Evolutionary conservation across 92 coral and sea anemone genomes (phyloP).

Genomic region (Epizoanthus scotinus): DNA sequence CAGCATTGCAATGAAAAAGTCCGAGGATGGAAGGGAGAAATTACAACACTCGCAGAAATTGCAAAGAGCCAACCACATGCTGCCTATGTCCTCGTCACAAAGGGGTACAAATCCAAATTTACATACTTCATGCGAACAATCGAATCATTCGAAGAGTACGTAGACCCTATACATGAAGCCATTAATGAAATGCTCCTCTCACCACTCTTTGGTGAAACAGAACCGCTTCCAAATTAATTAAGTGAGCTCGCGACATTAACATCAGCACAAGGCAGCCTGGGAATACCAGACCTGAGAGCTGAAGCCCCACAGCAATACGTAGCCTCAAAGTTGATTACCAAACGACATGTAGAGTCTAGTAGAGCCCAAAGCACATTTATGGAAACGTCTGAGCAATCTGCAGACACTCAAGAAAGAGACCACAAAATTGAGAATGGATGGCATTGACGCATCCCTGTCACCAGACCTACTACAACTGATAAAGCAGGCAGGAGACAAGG

Average conservation of each 20-base stretch:
- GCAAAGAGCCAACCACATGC: constrained; percentile 46
- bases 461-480: constrained; percentile 1
- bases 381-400: no score
- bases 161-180: constrained; percentile 2
- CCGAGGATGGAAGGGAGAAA: constrained; percentile 41
- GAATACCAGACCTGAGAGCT: constrained; percentile 42
- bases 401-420: constrained; percentile 17
- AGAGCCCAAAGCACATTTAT: no score
- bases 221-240: constrained; percentile 40
- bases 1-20: background rate
- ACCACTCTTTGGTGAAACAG: constrained; percentile 46
- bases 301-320: constrained; percentile 30
- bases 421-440: constrained; percentile 21
- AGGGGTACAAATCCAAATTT: no score
- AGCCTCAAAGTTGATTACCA: no score
- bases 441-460: constrained; percentile 37
- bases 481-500: no score
- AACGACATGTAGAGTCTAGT: background rate
- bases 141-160: constrained; percentile 6
- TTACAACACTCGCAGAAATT: constrained; percentile 31
- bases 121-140: constrained; percentile 36
- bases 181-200: background rate
- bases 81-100: no score
- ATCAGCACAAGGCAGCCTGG: constrained; percentile 54
- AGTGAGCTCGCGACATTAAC: constrained; percentile 35